A percentile compares a stretch with the other conserved stretches of the same genome.
phyloP scores from a whole-genome alignment of 2,888 invertebrate genomes.

The Marasmarcha lunaedactyla region DNA sequence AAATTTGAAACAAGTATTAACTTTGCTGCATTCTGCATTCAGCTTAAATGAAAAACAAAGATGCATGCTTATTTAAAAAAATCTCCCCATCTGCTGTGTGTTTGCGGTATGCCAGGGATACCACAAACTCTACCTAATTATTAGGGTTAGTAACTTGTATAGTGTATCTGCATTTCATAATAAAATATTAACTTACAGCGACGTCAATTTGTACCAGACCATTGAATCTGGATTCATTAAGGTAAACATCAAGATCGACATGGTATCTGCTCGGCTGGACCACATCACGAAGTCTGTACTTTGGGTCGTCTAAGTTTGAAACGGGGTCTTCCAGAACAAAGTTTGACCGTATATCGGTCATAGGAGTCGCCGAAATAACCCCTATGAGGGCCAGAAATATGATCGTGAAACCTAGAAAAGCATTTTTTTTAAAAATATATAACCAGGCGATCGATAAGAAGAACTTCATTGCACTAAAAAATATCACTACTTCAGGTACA shows the following conservation, averaged over 20 bases:
- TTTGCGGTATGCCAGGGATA: too few relatives aligned
- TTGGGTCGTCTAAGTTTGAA: constrained; percentile 38
- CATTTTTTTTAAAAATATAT: neutral
- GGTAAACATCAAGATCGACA: constrained; percentile 42
- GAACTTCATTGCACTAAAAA: too few relatives aligned
- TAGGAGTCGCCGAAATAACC: constrained; percentile 27
- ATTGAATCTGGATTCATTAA: constrained; percentile 32
- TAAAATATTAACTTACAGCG: constrained; percentile 28
- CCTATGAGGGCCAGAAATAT: constrained; percentile 35
- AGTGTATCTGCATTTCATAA: too few relatives aligned
- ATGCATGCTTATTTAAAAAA: too few relatives aligned
- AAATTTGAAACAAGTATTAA: too few relatives aligned
- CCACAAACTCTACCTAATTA: too few relatives aligned
- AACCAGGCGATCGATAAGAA: too few relatives aligned
- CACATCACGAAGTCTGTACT: constrained; percentile 35
- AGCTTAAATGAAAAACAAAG: too few relatives aligned
- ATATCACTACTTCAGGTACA: too few relatives aligned
- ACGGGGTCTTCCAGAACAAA: constrained; percentile 27
- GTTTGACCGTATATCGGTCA: constrained; percentile 21
- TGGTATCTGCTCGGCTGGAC: constrained; percentile 35
- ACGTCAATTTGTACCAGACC: constrained; percentile 33
- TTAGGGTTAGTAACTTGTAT: too few relatives aligned
- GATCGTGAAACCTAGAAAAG: constrained; percentile 36
- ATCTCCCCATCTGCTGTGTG: too few relatives aligned
- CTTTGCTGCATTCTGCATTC: too few relatives aligned